Conservation (phyloP, 2,888 invertebrate species). For the Chaitophorus viminalis region DNA sequence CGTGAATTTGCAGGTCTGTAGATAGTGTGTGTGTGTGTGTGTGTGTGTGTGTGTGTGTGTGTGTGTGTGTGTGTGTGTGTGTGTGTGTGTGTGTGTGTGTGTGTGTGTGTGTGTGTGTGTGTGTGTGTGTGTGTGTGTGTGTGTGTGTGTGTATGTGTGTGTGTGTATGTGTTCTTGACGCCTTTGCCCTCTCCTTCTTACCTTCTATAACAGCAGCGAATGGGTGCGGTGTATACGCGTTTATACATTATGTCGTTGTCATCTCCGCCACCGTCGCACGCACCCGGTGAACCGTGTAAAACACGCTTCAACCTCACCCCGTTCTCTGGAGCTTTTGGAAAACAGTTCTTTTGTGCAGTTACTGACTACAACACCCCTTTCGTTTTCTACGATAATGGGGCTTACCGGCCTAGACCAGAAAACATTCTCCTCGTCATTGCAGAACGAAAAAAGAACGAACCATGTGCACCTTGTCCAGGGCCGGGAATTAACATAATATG, state of each 20-base stretch:
- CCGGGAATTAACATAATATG: too few species aligned
- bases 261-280: background rate
- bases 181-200: background rate
- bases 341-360: conserved; percentile 27
- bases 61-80: too few species aligned
- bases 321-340: background rate
- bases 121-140: background rate
- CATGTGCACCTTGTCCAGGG: background rate
- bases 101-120: too few species aligned
- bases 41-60: too few species aligned
- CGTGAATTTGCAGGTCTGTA: too few species aligned
- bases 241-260: conserved; percentile 3
- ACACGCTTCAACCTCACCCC: background rate
- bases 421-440: background rate
- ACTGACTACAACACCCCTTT: background rate
- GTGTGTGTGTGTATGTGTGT: too few species aligned
- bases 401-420: background rate
- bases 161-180: conserved; percentile 24
- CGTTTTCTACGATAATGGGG: background rate
- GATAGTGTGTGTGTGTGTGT: too few species aligned
- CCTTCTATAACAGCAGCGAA: background rate
- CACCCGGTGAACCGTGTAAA: conserved; percentile 21
- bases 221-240: background rate
- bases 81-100: too few species aligned
- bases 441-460: background rate